Base-by-base conservation (phyloP, 1,140 invertebrate genomes). In the Macrostomum lignano region DNA sequence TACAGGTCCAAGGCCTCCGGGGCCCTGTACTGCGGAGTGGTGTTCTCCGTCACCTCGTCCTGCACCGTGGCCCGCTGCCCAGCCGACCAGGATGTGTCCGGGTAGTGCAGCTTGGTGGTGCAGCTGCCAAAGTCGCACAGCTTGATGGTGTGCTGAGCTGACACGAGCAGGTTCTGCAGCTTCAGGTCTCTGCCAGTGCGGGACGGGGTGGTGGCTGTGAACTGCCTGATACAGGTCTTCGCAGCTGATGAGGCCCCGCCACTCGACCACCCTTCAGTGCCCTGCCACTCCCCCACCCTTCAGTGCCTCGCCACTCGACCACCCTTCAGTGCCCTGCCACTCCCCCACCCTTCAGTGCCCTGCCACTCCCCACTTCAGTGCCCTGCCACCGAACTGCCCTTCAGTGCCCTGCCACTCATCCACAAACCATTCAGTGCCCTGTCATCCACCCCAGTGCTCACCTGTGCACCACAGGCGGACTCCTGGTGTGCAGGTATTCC, bases 51-150 rank as follows among this genome's bases (percentile, higher is more conserved):
- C 58, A 77, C 74, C 63, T 77, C 74, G 64, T 98, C 91, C 62
- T 96, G 88, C 9, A 96, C 61, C 46, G 74, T 65, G 38, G 72
- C 73, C 43, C 86, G 66, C 60, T 86, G 73, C 45, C 77, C 72
- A 29, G 75, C 74, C 46, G 71, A 73, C 88, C 88, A 96, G 22
- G 71, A 69, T 15, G 71, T 63, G 50, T 86, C 74, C 14, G 82
- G 79, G 31, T 67, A 47, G 52, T 72, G 74, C 21, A 72, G 63
- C 47, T 79, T 70, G 13, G 68, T 73, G 17, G 79, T 88, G 1
- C 81, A 72, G 45, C 82, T 93, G 1, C 91, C 91, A 68, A 98
- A 96, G 62, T 98, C 91, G 63, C 91, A 96, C 29, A 98, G 57
- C 58, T 96, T 96, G 22, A 96, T 69, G 40, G 67, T 65, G 39